Evolutionary conservation across 2,113 vertebrate species (phyloP).

Genomic region (Leucopsar rothschildi): DNA sequence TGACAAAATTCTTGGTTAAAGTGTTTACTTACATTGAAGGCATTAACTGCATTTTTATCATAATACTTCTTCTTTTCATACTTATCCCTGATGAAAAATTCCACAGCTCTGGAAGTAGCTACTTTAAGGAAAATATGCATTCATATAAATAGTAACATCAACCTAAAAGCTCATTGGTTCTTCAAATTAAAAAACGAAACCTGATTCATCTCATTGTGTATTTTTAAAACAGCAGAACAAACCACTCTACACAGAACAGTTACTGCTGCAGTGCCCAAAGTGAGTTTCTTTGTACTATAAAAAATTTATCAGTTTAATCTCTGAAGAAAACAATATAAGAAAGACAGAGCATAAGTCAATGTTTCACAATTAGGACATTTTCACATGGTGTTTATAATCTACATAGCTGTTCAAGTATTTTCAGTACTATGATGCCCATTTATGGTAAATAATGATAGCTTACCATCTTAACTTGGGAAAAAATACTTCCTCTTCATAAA

Average conservation of each 20-base stretch:
- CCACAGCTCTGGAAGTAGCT: conserved; percentile 87
- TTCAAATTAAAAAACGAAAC: neutral
- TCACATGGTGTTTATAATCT: neutral
- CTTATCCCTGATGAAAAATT: conserved; percentile 99
- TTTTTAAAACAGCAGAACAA: neutral
- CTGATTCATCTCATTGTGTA: neutral
- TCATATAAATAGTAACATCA: neutral
- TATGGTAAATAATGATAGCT: neutral
- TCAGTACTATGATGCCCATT: neutral
- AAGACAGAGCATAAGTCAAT: neutral
- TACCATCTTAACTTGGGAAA: neutral
- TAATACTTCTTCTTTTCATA: conserved; percentile 98
- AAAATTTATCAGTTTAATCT: neutral
- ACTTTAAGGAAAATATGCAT: conserved; percentile 77
- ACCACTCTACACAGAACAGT: neutral
- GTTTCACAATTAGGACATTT: neutral
- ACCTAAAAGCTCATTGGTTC: neutral
- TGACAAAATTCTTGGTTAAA: neutral
- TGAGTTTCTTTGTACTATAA: neutral
- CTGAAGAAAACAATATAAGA: neutral
- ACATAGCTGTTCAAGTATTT: no score
- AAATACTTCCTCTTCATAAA: neutral
- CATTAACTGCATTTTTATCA: conserved; percentile 82
- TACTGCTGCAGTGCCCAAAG: neutral
- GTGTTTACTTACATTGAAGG: conserved; percentile 84